Conservation (phyloP, 1,140 invertebrate genomes). For the Diabrotica virgifera region DNA sequence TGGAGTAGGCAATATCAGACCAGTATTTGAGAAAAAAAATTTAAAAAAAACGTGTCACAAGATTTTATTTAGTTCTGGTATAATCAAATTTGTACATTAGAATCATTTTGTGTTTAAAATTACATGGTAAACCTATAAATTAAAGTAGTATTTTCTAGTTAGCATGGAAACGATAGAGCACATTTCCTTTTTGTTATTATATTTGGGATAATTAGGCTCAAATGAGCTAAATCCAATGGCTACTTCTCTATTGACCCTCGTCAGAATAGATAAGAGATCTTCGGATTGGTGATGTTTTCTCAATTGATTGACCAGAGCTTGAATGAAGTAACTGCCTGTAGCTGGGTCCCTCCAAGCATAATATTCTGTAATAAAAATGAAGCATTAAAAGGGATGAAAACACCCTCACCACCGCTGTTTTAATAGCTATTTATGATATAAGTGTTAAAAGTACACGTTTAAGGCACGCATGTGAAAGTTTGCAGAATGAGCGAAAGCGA, state of each 20-base stretch:
- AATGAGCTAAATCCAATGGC: conserved; percentile 85
- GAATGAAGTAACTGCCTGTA: conserved; percentile 91
- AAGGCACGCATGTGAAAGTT: too few relatives aligned
- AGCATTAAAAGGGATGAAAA: too few relatives aligned
- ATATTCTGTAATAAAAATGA: conserved; percentile 53
- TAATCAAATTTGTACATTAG: too few relatives aligned
- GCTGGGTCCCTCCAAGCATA: conserved; percentile 92
- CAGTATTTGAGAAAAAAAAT: too few relatives aligned
- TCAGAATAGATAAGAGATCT: conserved; percentile 83
- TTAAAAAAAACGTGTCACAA: too few relatives aligned
- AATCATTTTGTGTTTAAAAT: not conserved
- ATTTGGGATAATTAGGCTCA: conserved; percentile 65
- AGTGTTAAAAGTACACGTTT: too few relatives aligned
- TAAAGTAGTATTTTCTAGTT: conserved; percentile 73
- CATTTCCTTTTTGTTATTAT: conserved; percentile 91
- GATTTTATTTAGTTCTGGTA: too few relatives aligned
- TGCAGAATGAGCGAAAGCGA: too few relatives aligned
- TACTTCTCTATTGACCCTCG: conserved; percentile 81
- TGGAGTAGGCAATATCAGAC: too few relatives aligned
- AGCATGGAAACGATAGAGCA: conserved; percentile 90
- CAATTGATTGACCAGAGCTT: conserved; percentile 78
- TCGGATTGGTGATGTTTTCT: conserved; percentile 59
- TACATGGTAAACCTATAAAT: conserved; percentile 6
- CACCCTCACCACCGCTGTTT: too few relatives aligned
- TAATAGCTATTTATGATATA: too few relatives aligned